Evolutionary conservation across 1,140 invertebrate species (phyloP).

Genomic region (Latrodectus geometricus): DNA sequence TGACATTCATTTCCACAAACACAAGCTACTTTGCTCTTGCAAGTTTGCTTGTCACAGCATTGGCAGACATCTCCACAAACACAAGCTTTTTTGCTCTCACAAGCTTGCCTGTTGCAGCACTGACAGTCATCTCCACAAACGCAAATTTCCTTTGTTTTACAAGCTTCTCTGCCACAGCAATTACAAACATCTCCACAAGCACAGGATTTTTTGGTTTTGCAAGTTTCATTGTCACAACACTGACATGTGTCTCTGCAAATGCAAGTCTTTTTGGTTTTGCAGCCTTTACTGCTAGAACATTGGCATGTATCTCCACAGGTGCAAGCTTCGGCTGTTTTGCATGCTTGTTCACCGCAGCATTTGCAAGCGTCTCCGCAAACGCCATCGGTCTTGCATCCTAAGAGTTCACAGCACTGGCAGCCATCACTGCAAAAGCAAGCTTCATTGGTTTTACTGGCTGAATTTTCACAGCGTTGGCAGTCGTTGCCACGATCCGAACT

Average conservation of each 20-base stretch:
- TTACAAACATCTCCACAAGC: not conserved
- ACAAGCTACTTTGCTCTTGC: not conserved
- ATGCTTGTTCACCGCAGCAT: not conserved
- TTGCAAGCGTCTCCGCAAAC: not conserved
- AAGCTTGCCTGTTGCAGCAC: not conserved
- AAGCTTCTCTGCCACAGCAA: not conserved
- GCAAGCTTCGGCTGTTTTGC: not conserved
- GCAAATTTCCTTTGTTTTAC: not conserved
- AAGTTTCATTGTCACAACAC: not conserved
- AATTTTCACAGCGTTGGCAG: not conserved
- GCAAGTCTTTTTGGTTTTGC: not conserved
- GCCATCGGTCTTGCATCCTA: not conserved
- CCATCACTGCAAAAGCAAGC: not conserved
- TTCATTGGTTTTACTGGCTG: not conserved
- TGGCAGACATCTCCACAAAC: constrained; percentile 10
- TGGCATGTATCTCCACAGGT: constrained; percentile 5
- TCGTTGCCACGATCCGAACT: not conserved
- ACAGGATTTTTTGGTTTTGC: not conserved
- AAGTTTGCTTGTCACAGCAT: not conserved
- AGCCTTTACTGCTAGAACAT: not conserved
- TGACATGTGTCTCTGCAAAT: not conserved
- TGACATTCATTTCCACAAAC: constrained; percentile 1
- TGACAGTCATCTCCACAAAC: not conserved
- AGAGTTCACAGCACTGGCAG: not conserved
- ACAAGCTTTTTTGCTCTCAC: not conserved